phyloP scores from a whole-genome alignment of 2,797 vertebrate species.

The Syngnathus acus region DNA sequence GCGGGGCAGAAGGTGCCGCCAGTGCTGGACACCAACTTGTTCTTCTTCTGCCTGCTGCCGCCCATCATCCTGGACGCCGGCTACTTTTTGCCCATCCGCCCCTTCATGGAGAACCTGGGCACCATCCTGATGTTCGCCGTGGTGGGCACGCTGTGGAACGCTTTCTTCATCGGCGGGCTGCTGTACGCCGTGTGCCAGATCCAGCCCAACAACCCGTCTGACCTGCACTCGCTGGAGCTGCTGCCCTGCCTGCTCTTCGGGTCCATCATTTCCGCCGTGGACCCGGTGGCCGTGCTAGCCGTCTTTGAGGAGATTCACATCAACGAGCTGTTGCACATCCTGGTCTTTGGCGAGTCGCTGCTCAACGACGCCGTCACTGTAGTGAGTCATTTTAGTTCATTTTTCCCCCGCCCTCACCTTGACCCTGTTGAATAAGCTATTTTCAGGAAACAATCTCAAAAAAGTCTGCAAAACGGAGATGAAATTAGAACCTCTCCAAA shows the following conservation, averaged over 20 bases:
- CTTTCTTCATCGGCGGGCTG: constrained; percentile 86
- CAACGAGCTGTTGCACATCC: constrained; percentile 93
- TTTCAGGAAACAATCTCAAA: no score
- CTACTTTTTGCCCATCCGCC: constrained; percentile 91
- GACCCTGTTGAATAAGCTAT: no score
- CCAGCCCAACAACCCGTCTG: constrained; percentile 46
- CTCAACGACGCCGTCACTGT: constrained; percentile 97
- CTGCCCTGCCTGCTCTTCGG: constrained; percentile 88
- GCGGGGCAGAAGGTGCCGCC: constrained; percentile 78
- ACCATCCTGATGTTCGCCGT: constrained; percentile 97
- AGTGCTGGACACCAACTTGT: constrained; percentile 74
- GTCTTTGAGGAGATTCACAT: constrained; percentile 99
- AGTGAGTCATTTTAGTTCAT: constrained; percentile 56
- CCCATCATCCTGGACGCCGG: constrained; percentile 97
- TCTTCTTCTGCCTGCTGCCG: constrained; percentile 92
- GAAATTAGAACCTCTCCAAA: neutral
- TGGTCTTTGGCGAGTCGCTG: constrained; percentile 95
- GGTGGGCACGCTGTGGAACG: constrained; percentile 92
- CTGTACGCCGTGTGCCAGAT: constrained; percentile 85
- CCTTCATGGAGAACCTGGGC: constrained; percentile 94
- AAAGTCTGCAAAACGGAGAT: no score
- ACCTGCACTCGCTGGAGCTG: constrained; percentile 69
- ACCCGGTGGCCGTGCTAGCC: constrained; percentile 92
- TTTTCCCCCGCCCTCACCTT: no score
- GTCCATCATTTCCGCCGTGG: constrained; percentile 92